Percentiles rank a stretch among this genome's conserved stretches.
Conservation (phyloP, 2,888 invertebrate genomes). For the Alloplasta piceator region DNA sequence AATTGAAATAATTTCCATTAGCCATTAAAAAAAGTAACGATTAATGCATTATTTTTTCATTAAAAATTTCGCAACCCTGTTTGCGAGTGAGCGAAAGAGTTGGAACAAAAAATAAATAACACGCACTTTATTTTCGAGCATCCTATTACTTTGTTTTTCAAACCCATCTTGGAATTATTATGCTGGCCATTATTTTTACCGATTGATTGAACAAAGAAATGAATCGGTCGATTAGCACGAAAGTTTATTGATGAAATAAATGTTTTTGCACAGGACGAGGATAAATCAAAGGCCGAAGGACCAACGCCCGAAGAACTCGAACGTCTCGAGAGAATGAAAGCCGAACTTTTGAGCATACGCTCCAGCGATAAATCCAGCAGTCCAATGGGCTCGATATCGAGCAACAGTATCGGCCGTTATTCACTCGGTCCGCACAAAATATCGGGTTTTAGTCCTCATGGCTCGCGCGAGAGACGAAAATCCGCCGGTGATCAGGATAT, state of each 20-base stretch:
- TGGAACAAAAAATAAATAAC: no score
- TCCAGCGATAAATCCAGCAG: slow-evolving; percentile 80
- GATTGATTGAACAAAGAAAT: neutral
- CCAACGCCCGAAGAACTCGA: slow-evolving; percentile 86
- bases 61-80: no score
- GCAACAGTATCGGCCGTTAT: slow-evolving; percentile 82
- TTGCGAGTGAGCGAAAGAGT: no score
- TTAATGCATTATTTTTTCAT: no score
- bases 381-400: slow-evolving; percentile 78
- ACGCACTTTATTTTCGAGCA: slow-evolving; percentile 20
- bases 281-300: slow-evolving; percentile 87
- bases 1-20: no score
- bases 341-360: slow-evolving; percentile 83
- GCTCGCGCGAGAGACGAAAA: slow-evolving; percentile 88
- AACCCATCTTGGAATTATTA: slow-evolving; percentile 13
- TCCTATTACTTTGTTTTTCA: slow-evolving; percentile 2
- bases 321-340: slow-evolving; percentile 85
- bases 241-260: neutral
- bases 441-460: slow-evolving; percentile 79
- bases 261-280: slow-evolving; percentile 85
- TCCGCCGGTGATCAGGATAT: slow-evolving; percentile 93
- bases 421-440: slow-evolving; percentile 82
- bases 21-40: no score
- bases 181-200: slow-evolving; percentile 48
- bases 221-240: neutral